Percentiles rank a stretch among this genome's conserved stretches.
Conservation (phyloP, 1,140 invertebrate genomes). For the Brevipalpus yothersi region DNA sequence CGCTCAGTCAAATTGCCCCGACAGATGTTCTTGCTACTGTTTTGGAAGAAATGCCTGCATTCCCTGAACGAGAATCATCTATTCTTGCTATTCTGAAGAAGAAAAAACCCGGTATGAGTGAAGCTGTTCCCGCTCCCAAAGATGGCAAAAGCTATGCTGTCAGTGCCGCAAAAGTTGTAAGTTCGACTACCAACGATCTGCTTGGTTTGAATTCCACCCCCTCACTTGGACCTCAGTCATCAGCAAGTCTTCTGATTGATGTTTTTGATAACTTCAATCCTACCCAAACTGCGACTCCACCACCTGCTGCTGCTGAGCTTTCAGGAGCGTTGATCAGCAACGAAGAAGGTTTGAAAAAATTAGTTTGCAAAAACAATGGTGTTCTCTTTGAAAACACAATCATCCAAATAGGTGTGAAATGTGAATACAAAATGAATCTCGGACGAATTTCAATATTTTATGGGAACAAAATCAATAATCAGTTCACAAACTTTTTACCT, state of each 20-base stretch:
- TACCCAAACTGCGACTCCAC: slow-evolving; percentile 8
- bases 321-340: slow-evolving; percentile 11
- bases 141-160: neutral
- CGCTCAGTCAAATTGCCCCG: slow-evolving; percentile 82
- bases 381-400: slow-evolving; percentile 94
- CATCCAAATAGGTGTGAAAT: slow-evolving; percentile 94
- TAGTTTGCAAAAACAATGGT: slow-evolving; percentile 91
- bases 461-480: slow-evolving; percentile 67
- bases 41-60: slow-evolving; percentile 98
- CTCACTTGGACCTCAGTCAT: slow-evolving; percentile 31
- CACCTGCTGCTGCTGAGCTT: slow-evolving; percentile 10
- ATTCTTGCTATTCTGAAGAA: slow-evolving; percentile 82
- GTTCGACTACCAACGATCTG: slow-evolving; percentile 41
- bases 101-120: slow-evolving; percentile 50
- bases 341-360: slow-evolving; percentile 46
- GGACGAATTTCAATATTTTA: slow-evolving; percentile 86
- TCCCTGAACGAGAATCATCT: slow-evolving; percentile 93
- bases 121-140: slow-evolving; percentile 10
- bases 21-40: slow-evolving; percentile 93
- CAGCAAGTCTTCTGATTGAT: slow-evolving; percentile 55
- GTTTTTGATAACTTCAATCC: slow-evolving; percentile 50
- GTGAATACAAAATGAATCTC: slow-evolving; percentile 81
- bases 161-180: slow-evolving; percentile 8
- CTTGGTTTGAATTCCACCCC: slow-evolving; percentile 49
- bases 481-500: slow-evolving; percentile 35